These are phyloP conservation scores for Drosophila subsilvestris DNA, from an alignment of 2,888 invertebrate genomes.

Conservation along the genomic window DNA sequence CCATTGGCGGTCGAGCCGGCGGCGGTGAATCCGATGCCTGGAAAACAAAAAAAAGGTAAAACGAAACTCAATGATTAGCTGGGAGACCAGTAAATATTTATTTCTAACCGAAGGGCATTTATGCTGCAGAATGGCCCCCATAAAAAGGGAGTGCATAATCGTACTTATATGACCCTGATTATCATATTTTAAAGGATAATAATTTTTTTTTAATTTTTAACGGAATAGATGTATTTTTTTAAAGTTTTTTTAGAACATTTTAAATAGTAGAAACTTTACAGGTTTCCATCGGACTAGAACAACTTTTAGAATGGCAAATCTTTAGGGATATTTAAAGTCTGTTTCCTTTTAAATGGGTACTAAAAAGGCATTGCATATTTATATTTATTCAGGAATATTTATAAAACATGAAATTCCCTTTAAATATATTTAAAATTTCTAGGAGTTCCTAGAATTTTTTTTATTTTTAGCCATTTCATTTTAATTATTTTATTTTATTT, in stretches of 20 bases:
- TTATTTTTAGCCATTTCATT: too few relatives aligned
- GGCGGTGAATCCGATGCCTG: constrained; percentile 74
- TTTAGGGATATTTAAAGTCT: not conserved
- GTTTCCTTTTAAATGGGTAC: not conserved
- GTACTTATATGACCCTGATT: not conserved
- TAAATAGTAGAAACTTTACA: not conserved
- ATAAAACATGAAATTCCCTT: not conserved
- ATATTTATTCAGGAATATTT: not conserved
- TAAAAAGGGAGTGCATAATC: not conserved
- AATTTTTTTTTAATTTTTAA: not conserved
- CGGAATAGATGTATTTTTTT: not conserved
- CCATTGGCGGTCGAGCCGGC: constrained; percentile 69
- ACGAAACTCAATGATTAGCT: not conserved
- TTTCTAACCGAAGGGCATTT: too few relatives aligned
- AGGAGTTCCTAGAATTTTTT: not conserved
- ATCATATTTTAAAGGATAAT: not conserved
- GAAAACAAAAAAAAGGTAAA: not conserved
- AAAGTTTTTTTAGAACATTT: not conserved
- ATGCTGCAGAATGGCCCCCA: not conserved
- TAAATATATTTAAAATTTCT: not conserved
- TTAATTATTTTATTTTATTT: too few relatives aligned
- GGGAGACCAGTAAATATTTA: not conserved
- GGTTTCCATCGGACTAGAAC: not conserved
- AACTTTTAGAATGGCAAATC: not conserved
- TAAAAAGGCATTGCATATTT: not conserved